Evolutionary conservation across 2,888 invertebrate genomes (phyloP).

Genomic region (Caenorhabditis panamensis): DNA sequence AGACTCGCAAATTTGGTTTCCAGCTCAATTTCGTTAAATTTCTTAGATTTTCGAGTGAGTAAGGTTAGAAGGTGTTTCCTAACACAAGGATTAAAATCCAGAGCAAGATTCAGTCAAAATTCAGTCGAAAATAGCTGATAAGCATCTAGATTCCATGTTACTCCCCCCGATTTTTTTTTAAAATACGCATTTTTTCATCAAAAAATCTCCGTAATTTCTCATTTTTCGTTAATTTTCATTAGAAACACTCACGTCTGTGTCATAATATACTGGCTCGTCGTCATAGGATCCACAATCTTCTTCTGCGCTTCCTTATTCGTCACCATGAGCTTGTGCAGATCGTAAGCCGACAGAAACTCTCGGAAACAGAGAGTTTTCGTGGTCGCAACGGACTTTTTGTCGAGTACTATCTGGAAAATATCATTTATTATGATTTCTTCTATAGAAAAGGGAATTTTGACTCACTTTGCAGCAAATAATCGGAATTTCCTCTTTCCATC

Average conservation of each 20-base stretch:
- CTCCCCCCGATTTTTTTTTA: no score
- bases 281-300: conserved; percentile 44
- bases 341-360: conserved; percentile 58
- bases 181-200: no score
- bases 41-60: no score
- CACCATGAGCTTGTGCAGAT: conserved; percentile 52
- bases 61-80: no score
- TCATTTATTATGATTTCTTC: no score
- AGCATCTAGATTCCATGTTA: no score
- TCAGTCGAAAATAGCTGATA: conserved; percentile 1
- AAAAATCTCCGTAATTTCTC: no score
- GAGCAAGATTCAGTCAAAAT: no score
- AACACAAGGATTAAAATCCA: no score
- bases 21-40: no score
- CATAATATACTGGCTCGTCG: conserved; percentile 61
- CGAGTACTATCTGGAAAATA: conserved; percentile 50
- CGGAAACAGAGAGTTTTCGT: conserved; percentile 53
- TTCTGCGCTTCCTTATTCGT: conserved; percentile 15
- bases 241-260: conserved; percentile 62
- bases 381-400: conserved; percentile 13
- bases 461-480: conserved; percentile 63
- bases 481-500: conserved; percentile 53
- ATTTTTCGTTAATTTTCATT: background rate
- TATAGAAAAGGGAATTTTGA: no score
- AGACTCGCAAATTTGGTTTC: no score